A percentile compares a stretch with the other conserved stretches of the same genome.
These are phyloP conservation scores for Sciurus vulgaris DNA, from an alignment of 2,797 vertebrate species.

Conservation along the genomic window DNA sequence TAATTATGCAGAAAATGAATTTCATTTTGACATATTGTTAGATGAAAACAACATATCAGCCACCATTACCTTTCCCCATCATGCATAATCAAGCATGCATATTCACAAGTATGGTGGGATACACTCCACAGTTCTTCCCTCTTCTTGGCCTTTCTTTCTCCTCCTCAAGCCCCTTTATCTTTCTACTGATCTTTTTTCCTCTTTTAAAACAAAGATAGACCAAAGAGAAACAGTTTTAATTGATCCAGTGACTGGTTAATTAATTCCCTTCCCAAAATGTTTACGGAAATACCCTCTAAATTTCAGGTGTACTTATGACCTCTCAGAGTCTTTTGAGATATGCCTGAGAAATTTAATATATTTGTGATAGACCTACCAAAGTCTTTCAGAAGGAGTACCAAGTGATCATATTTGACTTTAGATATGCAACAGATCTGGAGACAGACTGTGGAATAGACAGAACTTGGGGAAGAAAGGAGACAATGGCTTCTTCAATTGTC, in stretches of 20 bases:
- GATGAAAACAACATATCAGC: no score
- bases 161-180: no score
- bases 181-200: no score
- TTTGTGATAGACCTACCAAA: not conserved
- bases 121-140: no score
- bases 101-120: no score
- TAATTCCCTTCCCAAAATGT: not conserved
- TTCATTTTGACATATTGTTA: no score
- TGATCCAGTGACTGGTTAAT: not conserved
- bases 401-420: not conserved
- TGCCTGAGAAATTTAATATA: not conserved
- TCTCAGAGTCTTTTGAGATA: not conserved
- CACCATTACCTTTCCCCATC: no score
- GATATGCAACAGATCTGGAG: not conserved
- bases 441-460: not conserved
- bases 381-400: not conserved
- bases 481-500: not conserved
- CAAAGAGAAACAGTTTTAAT: not conserved
- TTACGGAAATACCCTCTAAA: not conserved
- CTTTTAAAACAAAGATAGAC: no score
- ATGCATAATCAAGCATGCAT: no score
- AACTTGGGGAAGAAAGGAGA: not conserved
- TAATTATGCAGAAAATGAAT: no score
- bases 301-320: not conserved
- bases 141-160: no score